Evolutionary conservation across 1,140 invertebrate species (phyloP), one percentile per base, ranked within the genome.

Genomic region (Littorina saxatilis): DNA sequence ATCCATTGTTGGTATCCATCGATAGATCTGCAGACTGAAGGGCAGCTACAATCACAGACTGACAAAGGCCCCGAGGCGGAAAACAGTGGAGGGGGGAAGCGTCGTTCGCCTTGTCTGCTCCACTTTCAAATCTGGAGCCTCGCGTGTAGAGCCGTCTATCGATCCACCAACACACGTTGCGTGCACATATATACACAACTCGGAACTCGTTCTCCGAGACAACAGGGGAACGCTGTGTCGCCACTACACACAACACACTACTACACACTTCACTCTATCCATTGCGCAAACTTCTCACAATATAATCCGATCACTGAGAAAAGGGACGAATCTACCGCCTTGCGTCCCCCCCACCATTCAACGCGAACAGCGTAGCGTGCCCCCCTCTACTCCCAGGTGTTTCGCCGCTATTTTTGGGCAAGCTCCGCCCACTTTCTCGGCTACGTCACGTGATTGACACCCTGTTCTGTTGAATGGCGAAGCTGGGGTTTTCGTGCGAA

Each of bases 381-480:
- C 40, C 29, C 68, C 20, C 40, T n/a, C n/a, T n/a, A n/a, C n/a
- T 73, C 70, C 70, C 70, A 73, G 70, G 70, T 73, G 70, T 73
- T 43, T 50, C 70, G 27, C 40, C 39, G 70, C 70, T 73, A 73
- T 73, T 73, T 73, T 73, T 47, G 70, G 70, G 40, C 70, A 73
- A 73, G 70, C 70, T n/a, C 70, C 70, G 70, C 70, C 70, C 70
- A n/a, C 40, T 20, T 13, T 23, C 2, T 20, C 70, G 20, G 70
- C 23, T 29, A 50, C 70, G 70, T 50, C 40, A 47, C 27, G n/a
- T 73, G 70, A 73, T 73, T 47, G 70, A 73, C 70, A 73, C 29
- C 3, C 40, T 2, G 40, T 0, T 39, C 13, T 20, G 27, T 20
- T 72, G 15, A 20, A 72, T 47, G 43, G 43, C 43, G 43, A 47